Base-by-base conservation (phyloP, 2,888 invertebrate species). In the Silvanus unidentatus region DNA sequence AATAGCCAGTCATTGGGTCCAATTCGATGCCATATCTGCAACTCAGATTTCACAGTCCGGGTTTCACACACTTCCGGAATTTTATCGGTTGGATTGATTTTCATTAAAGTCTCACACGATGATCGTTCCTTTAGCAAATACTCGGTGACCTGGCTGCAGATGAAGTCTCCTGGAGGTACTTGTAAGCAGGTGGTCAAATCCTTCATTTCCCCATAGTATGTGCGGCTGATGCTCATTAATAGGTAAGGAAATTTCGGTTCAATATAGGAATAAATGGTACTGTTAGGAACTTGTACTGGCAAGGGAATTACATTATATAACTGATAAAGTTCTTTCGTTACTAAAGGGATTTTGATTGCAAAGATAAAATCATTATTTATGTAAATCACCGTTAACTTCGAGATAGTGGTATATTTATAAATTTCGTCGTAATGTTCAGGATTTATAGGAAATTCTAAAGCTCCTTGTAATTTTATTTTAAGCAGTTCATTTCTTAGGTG, bases 401-500 rank as follows among this genome's bases (percentile, higher is more conserved):
- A 42, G 29, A 43, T 16, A 10, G 27, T 11, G 6, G 13, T 15
- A 42, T 43, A 43, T 27, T 39, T 39, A 13, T 39, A 13, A 39
- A 39, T 39, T 22, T 16, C 40, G 3, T 39, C 28, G 11, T 39
- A 9, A 27, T 39, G 5, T n/a, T n/a, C 16, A 4, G 16, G 11
- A 27, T 9, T 9, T 10, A 39, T 12, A 5, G 40, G 40, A 27
- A 39, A 39, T 27, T 27, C 11, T 32, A 32, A 32, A 8, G n/a
- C 3, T 8, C 11, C n/a, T 5, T 32, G n/a, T 5, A 32, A 9
- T 3, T 32, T 39, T 10, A 27, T 27, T 34, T 46, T 42, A 15
- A 16, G 16, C 6, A 45, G n/a, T 42, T 42, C 32, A 2, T 44
- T 10, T 32, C 37, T 9, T 16, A 49, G 30, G 13, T 44, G 4